phyloP scores from a whole-genome alignment of 2,888 invertebrate species.

The Ditula angustiorana region DNA sequence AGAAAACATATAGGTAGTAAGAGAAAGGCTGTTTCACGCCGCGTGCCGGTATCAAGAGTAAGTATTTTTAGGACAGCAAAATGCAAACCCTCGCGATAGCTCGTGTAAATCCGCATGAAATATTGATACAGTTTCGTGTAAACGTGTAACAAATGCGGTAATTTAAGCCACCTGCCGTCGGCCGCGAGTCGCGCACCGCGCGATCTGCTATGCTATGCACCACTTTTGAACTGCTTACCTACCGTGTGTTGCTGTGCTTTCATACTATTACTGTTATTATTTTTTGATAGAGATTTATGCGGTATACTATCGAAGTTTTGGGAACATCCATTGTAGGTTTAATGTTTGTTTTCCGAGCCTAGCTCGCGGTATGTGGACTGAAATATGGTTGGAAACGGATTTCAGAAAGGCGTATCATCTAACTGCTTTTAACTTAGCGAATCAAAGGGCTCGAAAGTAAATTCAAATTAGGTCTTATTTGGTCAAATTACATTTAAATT shows the following conservation, averaged over 20 bases:
- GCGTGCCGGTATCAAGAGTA: constrained; percentile 14
- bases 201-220: constrained; percentile 63
- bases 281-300: constrained; percentile 47
- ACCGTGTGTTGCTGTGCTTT: constrained; percentile 62
- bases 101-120: constrained; percentile 84
- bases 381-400: neutral
- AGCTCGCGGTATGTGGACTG: neutral
- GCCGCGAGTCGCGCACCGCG: constrained; percentile 61
- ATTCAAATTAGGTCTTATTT: too few relatives aligned
- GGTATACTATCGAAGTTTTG: constrained; percentile 28
- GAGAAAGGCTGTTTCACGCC: neutral
- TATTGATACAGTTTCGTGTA: constrained; percentile 86
- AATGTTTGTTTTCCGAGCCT: neutral
- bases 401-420: neutral
- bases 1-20: too few relatives aligned
- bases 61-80: constrained; percentile 71
- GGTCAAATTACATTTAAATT: neutral
- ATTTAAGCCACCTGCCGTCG: constrained; percentile 81
- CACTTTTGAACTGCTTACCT: constrained; percentile 76
- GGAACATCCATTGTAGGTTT: constrained; percentile 6
- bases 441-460: too few relatives aligned
- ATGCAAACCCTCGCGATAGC: constrained; percentile 78
- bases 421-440: neutral
- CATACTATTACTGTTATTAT: constrained; percentile 50
- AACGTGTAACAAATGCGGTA: constrained; percentile 86